These are phyloP conservation scores for Bufo bufo DNA, from an alignment of 2,113 vertebrate species.

Conservation along the genomic window DNA sequence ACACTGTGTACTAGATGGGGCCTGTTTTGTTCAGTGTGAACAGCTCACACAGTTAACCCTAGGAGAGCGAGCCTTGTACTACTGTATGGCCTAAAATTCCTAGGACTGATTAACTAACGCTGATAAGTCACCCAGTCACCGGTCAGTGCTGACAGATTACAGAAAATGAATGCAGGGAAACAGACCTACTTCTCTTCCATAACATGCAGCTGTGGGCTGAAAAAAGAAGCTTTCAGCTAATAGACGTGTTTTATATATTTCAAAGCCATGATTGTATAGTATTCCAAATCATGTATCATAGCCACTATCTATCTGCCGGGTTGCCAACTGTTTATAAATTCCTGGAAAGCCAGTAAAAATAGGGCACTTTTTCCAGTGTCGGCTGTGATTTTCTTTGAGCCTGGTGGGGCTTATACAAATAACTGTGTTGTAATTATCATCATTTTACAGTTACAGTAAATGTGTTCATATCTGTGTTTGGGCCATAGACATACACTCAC, in stretches of 20 bases:
- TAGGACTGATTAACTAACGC: conserved; percentile 46
- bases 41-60: conserved; percentile 14
- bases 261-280: conserved; percentile 1
- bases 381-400: too few relatives aligned
- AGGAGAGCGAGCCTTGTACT: conserved; percentile 24
- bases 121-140: conserved; percentile 34
- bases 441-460: too few relatives aligned
- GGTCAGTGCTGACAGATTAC: conserved; percentile 37
- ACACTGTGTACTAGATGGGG: conserved; percentile 26
- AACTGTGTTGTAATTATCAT: too few relatives aligned
- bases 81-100: conserved; percentile 42
- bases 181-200: neutral
- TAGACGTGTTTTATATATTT: neutral
- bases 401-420: too few relatives aligned
- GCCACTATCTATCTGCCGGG: neutral
- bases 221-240: neutral
- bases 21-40: conserved; percentile 28
- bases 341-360: too few relatives aligned
- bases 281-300: neutral
- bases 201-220: conserved; percentile 21
- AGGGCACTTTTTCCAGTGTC: too few relatives aligned
- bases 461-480: too few relatives aligned
- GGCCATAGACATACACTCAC: too few relatives aligned
- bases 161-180: conserved; percentile 8
- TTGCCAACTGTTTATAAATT: too few relatives aligned